These are phyloP conservation scores for Puffinus mauretanicus DNA, from an alignment of 2,113 vertebrate species.

Conservation along the genomic window DNA sequence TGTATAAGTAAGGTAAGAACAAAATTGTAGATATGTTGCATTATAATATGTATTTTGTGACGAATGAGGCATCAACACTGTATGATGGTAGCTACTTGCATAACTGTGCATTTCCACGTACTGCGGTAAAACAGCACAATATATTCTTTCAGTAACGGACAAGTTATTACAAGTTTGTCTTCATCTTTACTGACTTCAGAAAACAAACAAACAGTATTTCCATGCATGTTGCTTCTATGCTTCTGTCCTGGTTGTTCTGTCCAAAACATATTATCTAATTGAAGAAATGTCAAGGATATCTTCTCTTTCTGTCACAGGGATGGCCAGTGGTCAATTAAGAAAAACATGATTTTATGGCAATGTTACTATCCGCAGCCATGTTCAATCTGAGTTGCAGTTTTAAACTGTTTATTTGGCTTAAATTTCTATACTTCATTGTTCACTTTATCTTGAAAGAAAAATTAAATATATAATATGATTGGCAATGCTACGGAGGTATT, in stretches of 20 bases:
- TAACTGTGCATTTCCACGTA: background rate
- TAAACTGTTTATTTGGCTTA: background rate
- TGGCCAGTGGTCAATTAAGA: background rate
- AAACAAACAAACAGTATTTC: background rate
- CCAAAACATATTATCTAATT: background rate
- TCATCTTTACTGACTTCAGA: background rate
- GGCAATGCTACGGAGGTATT: background rate
- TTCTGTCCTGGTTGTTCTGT: background rate
- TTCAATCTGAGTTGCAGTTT: background rate
- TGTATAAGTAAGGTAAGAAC: background rate
- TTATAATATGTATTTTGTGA: background rate
- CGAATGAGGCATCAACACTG: background rate
- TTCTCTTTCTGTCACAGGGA: background rate
- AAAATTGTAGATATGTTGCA: background rate
- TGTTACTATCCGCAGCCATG: background rate
- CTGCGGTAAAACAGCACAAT: background rate
- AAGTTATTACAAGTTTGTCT: background rate
- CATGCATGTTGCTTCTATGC: background rate
- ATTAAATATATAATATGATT: background rate
- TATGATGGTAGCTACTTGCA: background rate
- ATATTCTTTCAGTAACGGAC: background rate
- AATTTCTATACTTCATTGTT: background rate
- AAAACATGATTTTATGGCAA: background rate
- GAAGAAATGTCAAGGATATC: background rate
- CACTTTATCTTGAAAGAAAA: background rate